Base-by-base conservation (phyloP, 2,797 vertebrate genomes). In the Steatocranus sp. region DNA sequence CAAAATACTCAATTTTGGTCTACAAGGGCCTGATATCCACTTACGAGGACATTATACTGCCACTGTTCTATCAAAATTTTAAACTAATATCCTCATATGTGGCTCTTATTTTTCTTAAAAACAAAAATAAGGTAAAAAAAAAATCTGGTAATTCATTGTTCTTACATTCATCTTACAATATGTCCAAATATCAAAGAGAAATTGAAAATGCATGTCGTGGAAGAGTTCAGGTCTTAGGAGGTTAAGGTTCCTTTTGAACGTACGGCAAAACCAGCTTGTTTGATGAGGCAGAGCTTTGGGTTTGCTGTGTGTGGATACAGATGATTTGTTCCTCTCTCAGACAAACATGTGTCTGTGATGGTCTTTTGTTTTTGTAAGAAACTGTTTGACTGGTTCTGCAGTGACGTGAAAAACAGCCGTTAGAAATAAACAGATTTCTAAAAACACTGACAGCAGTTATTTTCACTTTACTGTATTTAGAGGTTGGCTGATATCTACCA, bases 321-420 rank as follows among this genome's bases (percentile, higher is more conserved):
- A 11, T 8, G 58, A 63, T 63, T 3, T 1, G 11, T 63, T 63
- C 58, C 4, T 43, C n/a, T 41, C 36, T 1, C 4, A n/a, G 6
- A 61, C 18, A 36, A 61, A 61, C 10, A 0, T 1, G 6, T 10
- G 11, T 66, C n/a, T n/a, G n/a, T n/a, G n/a, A n/a, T n/a, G n/a
- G n/a, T n/a, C n/a, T n/a, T n/a, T 66, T 66, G 61, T 1, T 66
- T 23, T 66, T 38, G 34, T 66, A 6, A 66, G 20, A 41, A 66
- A 66, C 61, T 14, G 8, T 66, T 66, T 41, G 36, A 23, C n/a
- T 34, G 17, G 9, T 32, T 32, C 5, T 32, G 5, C 6, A 18
- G 0, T 66, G n/a, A 50, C 5, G 46, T 18, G 56, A 2, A 18
- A 61, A 34, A 61, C 7, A n/a, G 17, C 27, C 0, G 3, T 4